Conservation (phyloP, 2,113 vertebrate genomes). For the Tyto alba region DNA sequence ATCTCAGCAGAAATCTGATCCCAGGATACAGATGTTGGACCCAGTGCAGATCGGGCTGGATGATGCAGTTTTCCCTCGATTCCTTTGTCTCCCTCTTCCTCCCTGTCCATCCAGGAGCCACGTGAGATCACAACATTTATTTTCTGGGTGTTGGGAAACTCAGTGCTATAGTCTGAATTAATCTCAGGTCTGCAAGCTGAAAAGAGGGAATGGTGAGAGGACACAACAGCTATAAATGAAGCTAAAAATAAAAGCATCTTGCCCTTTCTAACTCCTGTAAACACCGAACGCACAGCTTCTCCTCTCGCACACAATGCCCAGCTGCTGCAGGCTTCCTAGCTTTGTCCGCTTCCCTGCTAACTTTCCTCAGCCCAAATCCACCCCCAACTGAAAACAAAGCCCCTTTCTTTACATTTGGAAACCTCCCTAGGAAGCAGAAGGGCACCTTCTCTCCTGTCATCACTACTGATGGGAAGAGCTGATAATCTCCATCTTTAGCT, state of each 20-base stretch:
- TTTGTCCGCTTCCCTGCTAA: not conserved
- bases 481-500: not conserved
- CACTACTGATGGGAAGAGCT: not conserved
- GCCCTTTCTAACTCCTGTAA: not conserved
- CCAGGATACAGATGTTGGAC: not conserved
- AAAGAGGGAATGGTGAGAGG: not conserved
- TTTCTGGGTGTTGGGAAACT: not conserved
- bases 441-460: constrained; percentile 10
- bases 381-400: not conserved
- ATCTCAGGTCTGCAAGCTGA: not conserved
- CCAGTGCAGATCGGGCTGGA: not conserved
- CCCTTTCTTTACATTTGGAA: not conserved
- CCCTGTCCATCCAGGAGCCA: not conserved
- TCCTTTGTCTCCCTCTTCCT: not conserved
- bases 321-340: not conserved
- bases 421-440: not conserved
- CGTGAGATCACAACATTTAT: not conserved
- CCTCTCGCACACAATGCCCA: not conserved
- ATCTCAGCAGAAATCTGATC: not conserved
- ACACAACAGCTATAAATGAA: not conserved
- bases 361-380: not conserved
- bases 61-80: not conserved
- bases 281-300: not conserved
- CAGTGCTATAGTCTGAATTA: not conserved
- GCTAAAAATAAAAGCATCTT: not conserved